Base-by-base conservation (phyloP, 2,113 vertebrate species). In the Archilochus colubris region DNA sequence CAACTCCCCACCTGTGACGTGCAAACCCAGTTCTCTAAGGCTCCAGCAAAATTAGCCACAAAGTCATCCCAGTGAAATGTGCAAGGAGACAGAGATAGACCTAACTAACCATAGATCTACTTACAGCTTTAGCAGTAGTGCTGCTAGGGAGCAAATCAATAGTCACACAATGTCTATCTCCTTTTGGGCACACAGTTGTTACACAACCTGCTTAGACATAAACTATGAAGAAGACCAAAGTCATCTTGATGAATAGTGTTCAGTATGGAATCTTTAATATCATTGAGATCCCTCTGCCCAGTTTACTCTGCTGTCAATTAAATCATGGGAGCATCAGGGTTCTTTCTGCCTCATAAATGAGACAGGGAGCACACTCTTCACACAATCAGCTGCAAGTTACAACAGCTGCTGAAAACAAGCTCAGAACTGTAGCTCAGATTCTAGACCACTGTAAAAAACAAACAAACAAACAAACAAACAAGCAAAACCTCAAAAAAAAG, bases 41-140 rank as follows among this genome's bases (percentile, higher is more conserved):
- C 90, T 95, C 66, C 94, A 93, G 89, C 94, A 94, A 94, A 97
- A 96, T 96, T 95, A 96, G 91, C 91, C 95, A 76, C 90, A 88
- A 96, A 95, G 94, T 95, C 91, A 94, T 94, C 82, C 28, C 0
- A 93, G 91, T 90, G 90, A 95, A 95, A 95, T 94, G 94, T 54
- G 74, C 74, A 90, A 91, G 88, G 91, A 95, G 96, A 92, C 91
- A 91, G 88, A 93, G 89, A 95, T 85, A 96, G 89, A 72, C 81
- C 90, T 91, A 88, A 88, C 82, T 86, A 85, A 95, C 48, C 61
- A 78, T 69, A 93, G 94, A 88, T 92, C 86, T 94, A 24, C 96
- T 95, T 93, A 91, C 77, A 94, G 92, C 54, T 76, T 80, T 80
- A 67, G 81, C 85, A 82, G 62, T 6, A 66, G 68, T 72, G 69